A percentile compares a stretch with the other conserved stretches of the same genome.
phyloP scores from a whole-genome alignment of 2,113 vertebrate species.

The Natator depressus region DNA sequence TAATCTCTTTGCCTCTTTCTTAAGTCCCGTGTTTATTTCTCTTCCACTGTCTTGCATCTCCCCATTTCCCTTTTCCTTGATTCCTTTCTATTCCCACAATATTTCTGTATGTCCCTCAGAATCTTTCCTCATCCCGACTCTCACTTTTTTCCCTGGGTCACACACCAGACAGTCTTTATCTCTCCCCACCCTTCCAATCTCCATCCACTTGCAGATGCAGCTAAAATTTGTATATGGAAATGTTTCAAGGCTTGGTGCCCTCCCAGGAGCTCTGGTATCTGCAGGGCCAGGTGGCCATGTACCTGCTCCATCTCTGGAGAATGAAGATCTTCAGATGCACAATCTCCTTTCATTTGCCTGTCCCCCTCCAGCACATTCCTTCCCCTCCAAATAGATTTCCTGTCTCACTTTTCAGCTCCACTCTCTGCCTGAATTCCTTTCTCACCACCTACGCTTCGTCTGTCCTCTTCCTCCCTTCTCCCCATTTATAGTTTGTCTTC shows the following conservation, averaged over 20 bases:
- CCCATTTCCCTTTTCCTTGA: not conserved
- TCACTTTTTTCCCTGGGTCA: not conserved
- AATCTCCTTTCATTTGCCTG: not conserved
- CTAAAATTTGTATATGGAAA: not conserved
- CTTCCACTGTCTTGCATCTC: not conserved
- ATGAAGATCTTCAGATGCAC: not conserved
- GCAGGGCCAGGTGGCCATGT: not conserved
- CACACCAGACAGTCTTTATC: no score
- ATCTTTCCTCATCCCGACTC: not conserved
- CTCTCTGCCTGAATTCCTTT: not conserved
- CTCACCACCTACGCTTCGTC: not conserved
- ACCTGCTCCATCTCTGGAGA: not conserved
- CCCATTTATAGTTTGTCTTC: not conserved
- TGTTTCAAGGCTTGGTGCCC: not conserved
- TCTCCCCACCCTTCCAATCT: not conserved
- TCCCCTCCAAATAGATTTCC: not conserved
- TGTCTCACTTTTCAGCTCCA: not conserved
- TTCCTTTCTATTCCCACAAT: not conserved
- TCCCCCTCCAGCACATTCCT: not conserved
- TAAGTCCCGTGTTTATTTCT: not conserved
- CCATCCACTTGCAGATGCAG: not conserved
- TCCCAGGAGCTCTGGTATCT: not conserved
- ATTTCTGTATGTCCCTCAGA: not conserved
- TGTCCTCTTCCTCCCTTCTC: not conserved
- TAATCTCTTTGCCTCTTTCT: not conserved